Evolutionary conservation across 1,140 invertebrate species (phyloP).

Genomic region (Ceratosolen solmsi): DNA sequence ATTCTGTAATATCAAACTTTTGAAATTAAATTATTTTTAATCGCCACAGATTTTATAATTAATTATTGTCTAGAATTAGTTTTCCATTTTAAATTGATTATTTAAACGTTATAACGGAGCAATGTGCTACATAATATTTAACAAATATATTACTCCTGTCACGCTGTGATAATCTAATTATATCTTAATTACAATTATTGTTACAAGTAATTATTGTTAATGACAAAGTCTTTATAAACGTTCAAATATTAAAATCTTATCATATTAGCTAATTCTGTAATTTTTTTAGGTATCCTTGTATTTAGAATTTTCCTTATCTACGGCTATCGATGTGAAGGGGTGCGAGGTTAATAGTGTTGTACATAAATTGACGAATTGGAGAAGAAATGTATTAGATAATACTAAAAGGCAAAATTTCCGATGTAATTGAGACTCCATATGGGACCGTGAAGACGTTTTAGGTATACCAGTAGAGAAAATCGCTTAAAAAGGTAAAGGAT

Average conservation of each 20-base stretch:
- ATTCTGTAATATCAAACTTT: background rate
- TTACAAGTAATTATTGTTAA: too few species aligned
- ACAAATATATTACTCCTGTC: too few species aligned
- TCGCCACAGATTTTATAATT: background rate
- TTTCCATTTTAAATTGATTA: background rate
- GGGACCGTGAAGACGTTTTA: constrained; percentile 56
- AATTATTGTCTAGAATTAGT: background rate
- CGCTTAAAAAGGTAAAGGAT: constrained; percentile 52
- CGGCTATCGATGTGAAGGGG: too few species aligned
- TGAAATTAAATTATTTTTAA: background rate
- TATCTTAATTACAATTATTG: too few species aligned
- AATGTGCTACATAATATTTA: too few species aligned
- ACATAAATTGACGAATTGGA: constrained; percentile 10
- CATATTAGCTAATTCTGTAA: too few species aligned
- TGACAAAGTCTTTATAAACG: too few species aligned
- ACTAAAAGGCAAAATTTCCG: constrained; percentile 33
- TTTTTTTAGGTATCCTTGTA: too few species aligned
- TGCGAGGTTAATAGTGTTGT: background rate
- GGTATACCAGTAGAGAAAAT: constrained; percentile 56
- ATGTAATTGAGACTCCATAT: constrained; percentile 61
- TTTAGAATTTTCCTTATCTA: too few species aligned
- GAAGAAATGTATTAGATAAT: background rate
- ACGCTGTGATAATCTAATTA: too few species aligned
- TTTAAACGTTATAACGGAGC: too few species aligned
- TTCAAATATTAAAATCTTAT: too few species aligned